Conservation (phyloP, 1,140 invertebrate species). For the Drosophila azteca region DNA sequence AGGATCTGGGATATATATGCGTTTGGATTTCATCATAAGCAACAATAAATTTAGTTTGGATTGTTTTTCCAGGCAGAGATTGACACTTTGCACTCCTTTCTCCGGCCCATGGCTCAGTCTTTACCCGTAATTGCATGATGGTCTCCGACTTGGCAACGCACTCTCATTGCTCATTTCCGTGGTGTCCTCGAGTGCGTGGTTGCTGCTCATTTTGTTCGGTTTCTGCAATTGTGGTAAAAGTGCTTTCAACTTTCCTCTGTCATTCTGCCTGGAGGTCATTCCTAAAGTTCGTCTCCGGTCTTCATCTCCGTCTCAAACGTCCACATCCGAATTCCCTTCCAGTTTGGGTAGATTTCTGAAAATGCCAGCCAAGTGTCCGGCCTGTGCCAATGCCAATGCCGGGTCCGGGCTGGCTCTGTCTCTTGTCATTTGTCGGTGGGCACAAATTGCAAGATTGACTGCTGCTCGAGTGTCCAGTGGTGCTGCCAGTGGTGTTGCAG, state of each 20-base stretch:
- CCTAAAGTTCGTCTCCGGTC: constrained; percentile 23
- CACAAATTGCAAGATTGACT: constrained; percentile 74
- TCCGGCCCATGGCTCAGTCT: too few species aligned
- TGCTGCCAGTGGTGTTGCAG: too few species aligned
- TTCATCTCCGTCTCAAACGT: background rate
- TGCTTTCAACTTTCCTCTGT: constrained; percentile 61
- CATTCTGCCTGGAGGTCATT: constrained; percentile 45
- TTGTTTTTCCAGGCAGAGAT: too few species aligned
- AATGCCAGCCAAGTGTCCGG: constrained; percentile 60
- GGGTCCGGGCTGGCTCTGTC: constrained; percentile 10
- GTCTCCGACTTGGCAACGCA: constrained; percentile 44
- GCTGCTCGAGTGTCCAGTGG: constrained; percentile 16
- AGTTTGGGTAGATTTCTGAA: constrained; percentile 55
- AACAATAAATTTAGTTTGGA: too few species aligned
- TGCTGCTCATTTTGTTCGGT: constrained; percentile 49
- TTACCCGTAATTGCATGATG: constrained; percentile 55
- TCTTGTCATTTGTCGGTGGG: constrained; percentile 52
- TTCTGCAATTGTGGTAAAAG: constrained; percentile 68
- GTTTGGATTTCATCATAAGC: too few species aligned
- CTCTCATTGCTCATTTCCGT: constrained; percentile 64
- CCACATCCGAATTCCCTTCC: background rate
- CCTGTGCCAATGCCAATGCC: constrained; percentile 22
- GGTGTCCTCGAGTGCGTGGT: constrained; percentile 25
- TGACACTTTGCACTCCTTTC: too few species aligned
- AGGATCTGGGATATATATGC: too few species aligned